A percentile compares a stretch with the other conserved stretches of the same genome.
These are phyloP conservation scores for Chrysomela aeneicollis DNA, from an alignment of 2,888 invertebrate genomes.

Conservation along the genomic window DNA sequence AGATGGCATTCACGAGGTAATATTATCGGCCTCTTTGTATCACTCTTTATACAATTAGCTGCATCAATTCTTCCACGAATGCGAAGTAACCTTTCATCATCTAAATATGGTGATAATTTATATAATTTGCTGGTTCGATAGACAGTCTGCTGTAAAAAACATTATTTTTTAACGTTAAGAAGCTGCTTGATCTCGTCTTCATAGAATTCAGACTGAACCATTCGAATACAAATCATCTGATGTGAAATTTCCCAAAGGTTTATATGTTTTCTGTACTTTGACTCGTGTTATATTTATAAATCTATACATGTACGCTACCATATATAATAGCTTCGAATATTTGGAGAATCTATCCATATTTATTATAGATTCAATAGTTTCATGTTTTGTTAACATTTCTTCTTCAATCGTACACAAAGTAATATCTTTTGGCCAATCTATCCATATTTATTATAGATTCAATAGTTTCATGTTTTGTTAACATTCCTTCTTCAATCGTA, in stretches of 20 bases:
- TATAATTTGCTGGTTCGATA: neutral
- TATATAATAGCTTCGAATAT: neutral
- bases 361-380: neutral
- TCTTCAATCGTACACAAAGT: too few relatives aligned
- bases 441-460: neutral
- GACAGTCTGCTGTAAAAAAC: neutral
- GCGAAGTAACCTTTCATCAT: conserved; percentile 11
- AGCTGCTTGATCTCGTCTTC: conserved; percentile 2
- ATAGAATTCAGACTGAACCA: neutral
- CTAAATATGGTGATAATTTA: conserved; percentile 20
- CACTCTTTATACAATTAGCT: neutral
- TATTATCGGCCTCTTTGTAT: conserved; percentile 18
- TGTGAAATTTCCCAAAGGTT: neutral
- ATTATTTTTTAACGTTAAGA: neutral
- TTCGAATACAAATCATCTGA: conserved; percentile 1
- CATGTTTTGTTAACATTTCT: neutral
- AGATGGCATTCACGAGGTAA: conserved; percentile 13
- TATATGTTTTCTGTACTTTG: neutral
- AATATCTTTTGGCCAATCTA: neutral
- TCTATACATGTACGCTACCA: neutral
- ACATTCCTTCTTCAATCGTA: too few relatives aligned
- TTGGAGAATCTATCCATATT: neutral
- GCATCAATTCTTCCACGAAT: conserved; percentile 17
- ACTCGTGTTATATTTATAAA: neutral
- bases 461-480: neutral